Percentiles rank a stretch among this genome's conserved stretches.
phyloP scores from a whole-genome alignment of 2,113 vertebrate genomes.

The Neogale vison region DNA sequence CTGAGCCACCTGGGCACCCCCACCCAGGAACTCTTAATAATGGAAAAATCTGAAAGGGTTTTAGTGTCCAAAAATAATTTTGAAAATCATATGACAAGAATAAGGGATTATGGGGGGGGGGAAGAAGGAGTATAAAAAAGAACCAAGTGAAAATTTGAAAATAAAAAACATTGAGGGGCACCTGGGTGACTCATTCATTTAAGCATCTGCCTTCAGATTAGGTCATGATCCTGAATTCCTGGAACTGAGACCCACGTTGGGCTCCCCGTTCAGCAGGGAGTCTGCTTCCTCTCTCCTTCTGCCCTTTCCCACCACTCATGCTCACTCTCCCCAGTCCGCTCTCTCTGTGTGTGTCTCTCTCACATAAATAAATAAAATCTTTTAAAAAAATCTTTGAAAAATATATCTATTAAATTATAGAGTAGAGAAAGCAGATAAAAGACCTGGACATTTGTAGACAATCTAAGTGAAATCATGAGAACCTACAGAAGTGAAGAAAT shows the following conservation, averaged over 20 bases:
- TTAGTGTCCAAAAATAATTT: conserved; percentile 14
- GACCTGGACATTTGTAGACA: neutral
- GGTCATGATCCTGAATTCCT: too few relatives aligned
- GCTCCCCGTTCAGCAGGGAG: too few relatives aligned
- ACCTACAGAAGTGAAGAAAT: neutral
- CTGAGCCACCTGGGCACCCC: too few relatives aligned
- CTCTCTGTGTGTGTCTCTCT: neutral
- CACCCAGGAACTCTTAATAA: too few relatives aligned
- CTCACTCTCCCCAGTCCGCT: neutral
- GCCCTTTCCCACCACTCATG: neutral
- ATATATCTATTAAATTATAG: neutral
- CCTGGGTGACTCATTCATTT: too few relatives aligned
- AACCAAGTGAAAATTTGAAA: neutral
- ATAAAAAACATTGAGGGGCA: neutral
- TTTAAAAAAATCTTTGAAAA: neutral
- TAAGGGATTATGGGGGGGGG: neutral
- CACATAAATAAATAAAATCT: neutral
- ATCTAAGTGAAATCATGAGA: neutral
- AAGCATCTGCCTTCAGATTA: too few relatives aligned
- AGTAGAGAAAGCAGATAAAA: neutral
- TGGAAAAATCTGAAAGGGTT: neutral
- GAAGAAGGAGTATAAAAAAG: neutral
- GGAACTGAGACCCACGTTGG: too few relatives aligned
- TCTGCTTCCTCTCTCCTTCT: neutral
- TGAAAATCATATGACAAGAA: neutral